Evolutionary conservation across 2,113 vertebrate genomes (phyloP).

Genomic region (Sapayoa aenigma): DNA sequence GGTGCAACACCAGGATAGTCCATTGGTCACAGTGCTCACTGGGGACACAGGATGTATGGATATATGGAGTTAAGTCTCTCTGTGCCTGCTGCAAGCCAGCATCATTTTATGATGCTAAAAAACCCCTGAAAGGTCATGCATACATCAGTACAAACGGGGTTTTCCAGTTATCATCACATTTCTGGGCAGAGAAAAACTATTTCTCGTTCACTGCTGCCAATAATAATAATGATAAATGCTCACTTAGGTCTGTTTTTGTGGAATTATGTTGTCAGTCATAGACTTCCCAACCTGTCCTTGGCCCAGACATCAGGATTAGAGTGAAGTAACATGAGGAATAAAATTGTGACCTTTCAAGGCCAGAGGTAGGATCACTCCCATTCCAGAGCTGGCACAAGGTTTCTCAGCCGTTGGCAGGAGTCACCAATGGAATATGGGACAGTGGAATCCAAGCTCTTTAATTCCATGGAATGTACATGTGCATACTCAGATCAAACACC

Average conservation of each 20-base stretch:
- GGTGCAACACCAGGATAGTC: background rate
- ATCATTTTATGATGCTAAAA: background rate
- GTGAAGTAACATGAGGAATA: background rate
- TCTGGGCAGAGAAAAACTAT: background rate
- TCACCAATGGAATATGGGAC: fast-evolving
- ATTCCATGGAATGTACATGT: background rate
- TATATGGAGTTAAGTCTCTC: fast-evolving
- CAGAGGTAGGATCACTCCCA: background rate
- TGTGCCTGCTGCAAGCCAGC: background rate
- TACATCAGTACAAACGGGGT: background rate
- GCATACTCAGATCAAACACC: background rate
- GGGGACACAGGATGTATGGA: fast-evolving
- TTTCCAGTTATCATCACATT: background rate
- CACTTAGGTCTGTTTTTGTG: background rate
- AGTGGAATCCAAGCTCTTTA: background rate
- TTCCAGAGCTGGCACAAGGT: background rate
- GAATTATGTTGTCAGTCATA: background rate
- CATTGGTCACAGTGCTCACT: background rate
- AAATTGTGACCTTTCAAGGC: background rate
- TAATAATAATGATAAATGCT: background rate
- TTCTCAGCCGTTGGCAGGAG: background rate
- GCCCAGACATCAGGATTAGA: background rate
- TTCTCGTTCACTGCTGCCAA: background rate
- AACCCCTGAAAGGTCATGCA: background rate
- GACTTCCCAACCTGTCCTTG: background rate